Evolutionary conservation across 37 sponge, comb jelly and placozoan species (phyloP).

Genomic region (Mnemiopsis leidyi): DNA sequence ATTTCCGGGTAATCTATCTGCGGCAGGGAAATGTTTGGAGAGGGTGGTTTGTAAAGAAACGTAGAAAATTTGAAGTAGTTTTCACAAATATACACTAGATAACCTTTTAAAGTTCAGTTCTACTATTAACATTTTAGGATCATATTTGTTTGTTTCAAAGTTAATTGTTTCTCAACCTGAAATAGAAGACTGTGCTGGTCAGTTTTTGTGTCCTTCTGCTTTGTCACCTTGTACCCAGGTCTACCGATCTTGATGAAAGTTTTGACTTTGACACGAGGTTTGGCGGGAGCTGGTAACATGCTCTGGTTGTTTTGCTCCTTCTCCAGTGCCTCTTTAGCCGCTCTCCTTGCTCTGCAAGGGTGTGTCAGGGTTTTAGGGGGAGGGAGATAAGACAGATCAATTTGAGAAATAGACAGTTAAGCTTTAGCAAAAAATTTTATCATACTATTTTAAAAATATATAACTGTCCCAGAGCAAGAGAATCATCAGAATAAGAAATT

Average conservation of each 20-base stretch:
- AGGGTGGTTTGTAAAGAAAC: too few species aligned
- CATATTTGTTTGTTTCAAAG: too few species aligned
- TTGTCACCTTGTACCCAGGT: constrained; percentile 93
- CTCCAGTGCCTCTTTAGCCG: constrained; percentile 91
- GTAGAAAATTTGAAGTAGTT: too few species aligned
- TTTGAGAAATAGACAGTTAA: background rate
- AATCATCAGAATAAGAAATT: too few species aligned
- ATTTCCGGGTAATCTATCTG: constrained; percentile 98
- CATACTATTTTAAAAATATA: too few species aligned
- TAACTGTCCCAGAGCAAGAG: too few species aligned
- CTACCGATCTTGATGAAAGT: constrained; percentile 97
- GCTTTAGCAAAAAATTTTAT: background rate
- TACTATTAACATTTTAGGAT: too few species aligned
- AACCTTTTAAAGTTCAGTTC: too few species aligned
- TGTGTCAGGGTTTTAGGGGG: too few species aligned
- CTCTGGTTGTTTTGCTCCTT: constrained; percentile 80
- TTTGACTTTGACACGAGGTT: constrained; percentile 84
- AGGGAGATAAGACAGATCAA: too few species aligned
- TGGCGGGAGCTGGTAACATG: constrained; percentile 71
- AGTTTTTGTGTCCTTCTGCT: constrained; percentile 87
- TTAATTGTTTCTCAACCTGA: constrained; percentile 70
- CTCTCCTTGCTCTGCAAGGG: constrained; percentile 80
- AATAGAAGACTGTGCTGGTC: constrained; percentile 96
- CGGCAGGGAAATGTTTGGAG: background rate
- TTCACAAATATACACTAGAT: too few species aligned